Evolutionary conservation across 1,140 invertebrate species (phyloP).

Genomic region (Oncopeltus fasciatus): DNA sequence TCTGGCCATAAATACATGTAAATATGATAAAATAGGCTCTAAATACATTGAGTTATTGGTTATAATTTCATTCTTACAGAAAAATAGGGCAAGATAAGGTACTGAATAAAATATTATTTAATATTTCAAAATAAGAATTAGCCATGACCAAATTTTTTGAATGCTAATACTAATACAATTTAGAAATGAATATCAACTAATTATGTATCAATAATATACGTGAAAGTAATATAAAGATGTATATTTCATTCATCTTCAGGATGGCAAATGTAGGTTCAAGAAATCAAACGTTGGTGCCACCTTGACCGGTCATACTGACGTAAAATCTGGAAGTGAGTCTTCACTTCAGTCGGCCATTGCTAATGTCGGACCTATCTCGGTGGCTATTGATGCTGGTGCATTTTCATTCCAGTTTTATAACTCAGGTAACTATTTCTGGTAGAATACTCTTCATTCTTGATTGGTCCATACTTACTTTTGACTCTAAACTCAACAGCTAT

Average conservation of each 20-base stretch:
- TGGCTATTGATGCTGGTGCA: conserved; percentile 65
- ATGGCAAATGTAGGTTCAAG: conserved; percentile 2
- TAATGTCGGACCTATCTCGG: conserved; percentile 55
- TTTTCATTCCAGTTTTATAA: conserved; percentile 63
- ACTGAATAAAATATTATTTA: too few relatives aligned
- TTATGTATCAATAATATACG: too few relatives aligned
- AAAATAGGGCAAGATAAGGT: too few relatives aligned
- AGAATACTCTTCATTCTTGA: background rate
- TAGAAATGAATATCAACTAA: too few relatives aligned
- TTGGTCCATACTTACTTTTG: background rate
- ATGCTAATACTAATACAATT: too few relatives aligned
- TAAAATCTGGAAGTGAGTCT: background rate
- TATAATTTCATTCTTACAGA: too few relatives aligned
- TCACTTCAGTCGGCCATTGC: conserved; percentile 51
- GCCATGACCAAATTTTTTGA: too few relatives aligned
- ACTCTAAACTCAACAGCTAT: background rate
- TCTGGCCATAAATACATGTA: too few relatives aligned
- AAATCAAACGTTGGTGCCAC: conserved; percentile 51
- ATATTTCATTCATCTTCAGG: background rate
- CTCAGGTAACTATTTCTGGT: conserved; percentile 33
- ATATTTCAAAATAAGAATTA: too few relatives aligned
- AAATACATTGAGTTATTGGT: too few relatives aligned
- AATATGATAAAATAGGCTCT: too few relatives aligned
- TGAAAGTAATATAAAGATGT: too few relatives aligned
- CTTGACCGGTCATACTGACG: background rate